Evolutionary conservation across 92 coral and sea anemone species (phyloP).

Genomic region (Porites evermanni): DNA sequence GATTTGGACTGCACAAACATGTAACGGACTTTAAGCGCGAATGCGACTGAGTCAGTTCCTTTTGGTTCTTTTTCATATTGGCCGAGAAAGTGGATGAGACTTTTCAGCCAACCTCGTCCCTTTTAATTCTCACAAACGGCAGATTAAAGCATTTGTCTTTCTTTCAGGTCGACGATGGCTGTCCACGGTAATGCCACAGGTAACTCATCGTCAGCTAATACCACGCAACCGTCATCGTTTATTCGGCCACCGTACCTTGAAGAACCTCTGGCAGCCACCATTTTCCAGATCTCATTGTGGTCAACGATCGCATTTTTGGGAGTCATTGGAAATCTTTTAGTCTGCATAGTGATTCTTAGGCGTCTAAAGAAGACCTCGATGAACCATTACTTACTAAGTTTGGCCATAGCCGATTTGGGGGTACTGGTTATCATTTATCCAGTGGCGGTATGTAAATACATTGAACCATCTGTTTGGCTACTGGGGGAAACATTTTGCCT

Average conservation of each 20-base stretch:
- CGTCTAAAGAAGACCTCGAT: conserved; percentile 67
- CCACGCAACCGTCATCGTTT: neutral
- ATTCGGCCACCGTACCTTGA: conserved; percentile 25
- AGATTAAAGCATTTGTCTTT: too few species aligned
- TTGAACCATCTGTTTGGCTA: conserved; percentile 51
- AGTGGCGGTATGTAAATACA: conserved; percentile 43
- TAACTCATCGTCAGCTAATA: neutral
- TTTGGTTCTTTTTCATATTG: too few species aligned
- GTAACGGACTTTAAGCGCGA: too few species aligned
- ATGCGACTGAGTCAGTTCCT: too few species aligned
- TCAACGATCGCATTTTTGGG: conserved; percentile 71
- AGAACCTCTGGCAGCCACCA: conserved; percentile 52
- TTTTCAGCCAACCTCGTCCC: too few species aligned
- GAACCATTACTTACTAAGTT: conserved; percentile 70
- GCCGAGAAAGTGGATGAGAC: too few species aligned
- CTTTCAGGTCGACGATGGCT: too few species aligned
- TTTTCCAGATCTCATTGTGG: conserved; percentile 58
- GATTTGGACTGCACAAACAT: too few species aligned
- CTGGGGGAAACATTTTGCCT: conserved; percentile 67
- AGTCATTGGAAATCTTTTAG: conserved; percentile 74
- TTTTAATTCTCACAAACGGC: too few species aligned
- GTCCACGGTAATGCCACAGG: too few species aligned
- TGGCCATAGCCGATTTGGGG: conserved; percentile 85
- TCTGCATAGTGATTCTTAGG: conserved; percentile 71
- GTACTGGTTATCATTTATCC: conserved; percentile 76